Base-by-base conservation (phyloP, 2,113 vertebrate genomes). In the Rhinoderma darwinii region DNA sequence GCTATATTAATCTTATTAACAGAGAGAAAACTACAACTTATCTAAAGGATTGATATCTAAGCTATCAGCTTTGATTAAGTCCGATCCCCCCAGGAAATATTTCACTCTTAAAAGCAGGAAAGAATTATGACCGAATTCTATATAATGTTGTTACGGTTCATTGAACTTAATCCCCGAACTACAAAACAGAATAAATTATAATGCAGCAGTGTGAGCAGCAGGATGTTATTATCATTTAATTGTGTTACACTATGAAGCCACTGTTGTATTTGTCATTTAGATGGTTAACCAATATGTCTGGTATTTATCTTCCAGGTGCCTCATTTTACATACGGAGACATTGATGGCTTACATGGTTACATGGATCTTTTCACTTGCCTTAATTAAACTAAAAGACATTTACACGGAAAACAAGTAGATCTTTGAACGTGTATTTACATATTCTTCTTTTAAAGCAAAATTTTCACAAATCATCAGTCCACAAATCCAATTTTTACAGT, bases 211-310 rank as follows among this genome's bases (percentile, higher is more conserved):
- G 20, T 56, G 77, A 80, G 77, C 51, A 1, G 51, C 32, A 12
- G 47, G 50, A 78, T 54, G 76, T 78, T 54, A 78, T 54, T 80
- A 80, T 56, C 77, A 39, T n/a, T 10, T 59, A 22, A 59, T 59
- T 54, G 32, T 59, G 51, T 56, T 80, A 56, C 77, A 80, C 32
- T 51, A 30, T 9, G 5, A 54, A 27, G 25, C 30, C 2, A 35
- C 75, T 59, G 32, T 80, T 59, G 18, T 80, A 80, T 39, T 59
- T 37, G 30, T 80, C 47, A 78, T 78, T 78, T 78, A 18, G 50
- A 78, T 54, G 47, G 50, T 78, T 78, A 78, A 78, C 76, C 50
- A 80, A 80, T 56, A 80, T 80, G 50, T 56, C 32, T 25, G 77
- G 17, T 56, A 80, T 56, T n/a, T 59, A 80, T 80, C 77, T 56